Conservation (phyloP, 2,888 invertebrate genomes). For the Nemotelus pantherinus region DNA sequence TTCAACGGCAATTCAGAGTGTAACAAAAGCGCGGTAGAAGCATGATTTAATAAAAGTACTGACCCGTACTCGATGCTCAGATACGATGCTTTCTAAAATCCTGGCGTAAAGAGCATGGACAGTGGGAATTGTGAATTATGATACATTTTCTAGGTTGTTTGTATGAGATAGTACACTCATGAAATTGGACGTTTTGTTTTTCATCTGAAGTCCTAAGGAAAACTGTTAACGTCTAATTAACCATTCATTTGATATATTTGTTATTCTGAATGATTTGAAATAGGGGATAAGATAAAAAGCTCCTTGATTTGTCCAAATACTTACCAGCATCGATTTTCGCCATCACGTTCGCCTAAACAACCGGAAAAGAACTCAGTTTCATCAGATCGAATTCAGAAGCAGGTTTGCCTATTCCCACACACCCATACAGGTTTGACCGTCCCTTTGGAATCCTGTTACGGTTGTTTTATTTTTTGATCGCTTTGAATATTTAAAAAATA, state of each 20-base stretch:
- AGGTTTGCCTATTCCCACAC: not conserved
- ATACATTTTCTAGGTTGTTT: too few relatives aligned
- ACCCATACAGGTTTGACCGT: not conserved
- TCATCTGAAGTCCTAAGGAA: too few relatives aligned
- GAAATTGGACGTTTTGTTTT: too few relatives aligned
- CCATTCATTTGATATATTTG: too few relatives aligned
- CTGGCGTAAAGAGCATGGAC: not conserved
- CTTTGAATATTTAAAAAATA: slow-evolving; percentile 56
- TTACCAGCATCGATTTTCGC: not conserved
- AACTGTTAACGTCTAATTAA: too few relatives aligned
- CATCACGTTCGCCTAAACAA: not conserved
- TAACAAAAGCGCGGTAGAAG: not conserved
- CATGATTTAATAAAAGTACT: slow-evolving; percentile 14
- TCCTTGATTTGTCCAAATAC: not conserved
- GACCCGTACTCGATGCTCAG: not conserved
- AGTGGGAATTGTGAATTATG: too few relatives aligned
- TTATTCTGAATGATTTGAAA: too few relatives aligned
- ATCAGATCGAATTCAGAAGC: not conserved
- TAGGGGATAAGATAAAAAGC: not conserved
- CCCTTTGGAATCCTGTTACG: slow-evolving; percentile 23
- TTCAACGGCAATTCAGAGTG: not conserved
- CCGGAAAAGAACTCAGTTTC: not conserved
- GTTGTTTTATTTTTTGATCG: slow-evolving; percentile 53
- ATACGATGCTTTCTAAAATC: slow-evolving; percentile 2
- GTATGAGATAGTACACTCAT: too few relatives aligned